Conservation (phyloP, 2,888 invertebrate genomes). For the Cancer borealis region DNA sequence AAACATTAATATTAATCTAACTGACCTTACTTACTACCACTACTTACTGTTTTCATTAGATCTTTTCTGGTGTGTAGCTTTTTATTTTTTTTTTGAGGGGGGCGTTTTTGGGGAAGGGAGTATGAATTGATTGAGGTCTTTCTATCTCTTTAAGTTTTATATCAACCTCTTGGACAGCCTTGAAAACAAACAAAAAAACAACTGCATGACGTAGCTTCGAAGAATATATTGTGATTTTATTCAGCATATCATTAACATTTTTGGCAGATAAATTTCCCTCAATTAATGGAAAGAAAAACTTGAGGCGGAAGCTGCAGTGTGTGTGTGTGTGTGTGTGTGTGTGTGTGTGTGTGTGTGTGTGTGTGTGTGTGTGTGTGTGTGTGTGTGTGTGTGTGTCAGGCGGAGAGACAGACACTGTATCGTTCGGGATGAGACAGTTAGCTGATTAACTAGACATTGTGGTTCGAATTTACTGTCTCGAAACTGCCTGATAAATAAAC, state of each 20-base stretch:
- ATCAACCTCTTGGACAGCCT: neutral
- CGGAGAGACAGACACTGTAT: neutral
- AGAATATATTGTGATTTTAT: neutral
- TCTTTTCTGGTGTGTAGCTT: neutral
- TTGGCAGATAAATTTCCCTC: neutral
- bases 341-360: too few relatives aligned
- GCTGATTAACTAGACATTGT: neutral
- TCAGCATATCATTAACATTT: neutral
- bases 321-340: too few relatives aligned
- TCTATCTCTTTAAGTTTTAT: too few relatives aligned
- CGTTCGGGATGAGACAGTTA: neutral
- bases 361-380: too few relatives aligned
- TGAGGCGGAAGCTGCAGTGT: neutral
- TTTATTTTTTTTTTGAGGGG: too few relatives aligned
- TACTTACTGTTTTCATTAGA: neutral
- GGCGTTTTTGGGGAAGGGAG: too few relatives aligned
- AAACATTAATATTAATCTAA: neutral
- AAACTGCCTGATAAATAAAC: neutral
- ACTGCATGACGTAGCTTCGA: neutral
- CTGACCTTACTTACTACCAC: neutral
- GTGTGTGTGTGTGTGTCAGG: neutral
- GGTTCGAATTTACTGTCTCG: neutral
- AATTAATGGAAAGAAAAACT: neutral
- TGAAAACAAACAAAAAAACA: neutral
- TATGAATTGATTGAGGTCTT: too few relatives aligned